A percentile compares a stretch with the other conserved stretches of the same genome.
Conservation (phyloP, 1,140 invertebrate genomes). For the Oedothorax gibbosus region DNA sequence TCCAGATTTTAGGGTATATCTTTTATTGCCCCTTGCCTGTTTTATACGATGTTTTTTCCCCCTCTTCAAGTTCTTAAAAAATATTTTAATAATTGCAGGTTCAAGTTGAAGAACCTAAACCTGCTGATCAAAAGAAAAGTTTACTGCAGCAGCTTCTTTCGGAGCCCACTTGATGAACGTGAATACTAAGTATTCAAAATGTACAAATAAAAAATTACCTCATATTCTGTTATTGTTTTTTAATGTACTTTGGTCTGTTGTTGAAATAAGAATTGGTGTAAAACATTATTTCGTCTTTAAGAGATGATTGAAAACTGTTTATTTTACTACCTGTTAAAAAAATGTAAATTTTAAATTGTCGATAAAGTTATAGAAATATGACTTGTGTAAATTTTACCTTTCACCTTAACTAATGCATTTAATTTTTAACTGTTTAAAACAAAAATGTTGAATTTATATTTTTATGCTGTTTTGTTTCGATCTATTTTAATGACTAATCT, state of each 20-base stretch:
- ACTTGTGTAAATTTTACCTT: no score
- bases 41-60: no score
- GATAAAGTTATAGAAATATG: no score
- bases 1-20: background rate
- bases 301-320: constrained; percentile 3
- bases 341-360: no score
- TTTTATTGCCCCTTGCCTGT: background rate
- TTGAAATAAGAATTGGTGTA: constrained; percentile 11
- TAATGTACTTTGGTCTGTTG: constrained; percentile 28
- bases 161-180: constrained; percentile 68
- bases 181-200: constrained; percentile 19
- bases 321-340: constrained; percentile 9
- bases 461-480: no score
- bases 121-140: constrained; percentile 77
- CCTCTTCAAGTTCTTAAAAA: background rate
- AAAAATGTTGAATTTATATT: no score
- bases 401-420: no score
- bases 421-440: no score
- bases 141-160: constrained; percentile 82
- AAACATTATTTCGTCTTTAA: constrained; percentile 1
- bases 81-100: constrained; percentile 3
- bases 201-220: constrained; percentile 54
- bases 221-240: constrained; percentile 41
- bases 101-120: constrained; percentile 75
- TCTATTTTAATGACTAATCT: no score